phyloP scores from a whole-genome alignment of 2,113 vertebrate genomes.

The Osmerus eperlanus region DNA sequence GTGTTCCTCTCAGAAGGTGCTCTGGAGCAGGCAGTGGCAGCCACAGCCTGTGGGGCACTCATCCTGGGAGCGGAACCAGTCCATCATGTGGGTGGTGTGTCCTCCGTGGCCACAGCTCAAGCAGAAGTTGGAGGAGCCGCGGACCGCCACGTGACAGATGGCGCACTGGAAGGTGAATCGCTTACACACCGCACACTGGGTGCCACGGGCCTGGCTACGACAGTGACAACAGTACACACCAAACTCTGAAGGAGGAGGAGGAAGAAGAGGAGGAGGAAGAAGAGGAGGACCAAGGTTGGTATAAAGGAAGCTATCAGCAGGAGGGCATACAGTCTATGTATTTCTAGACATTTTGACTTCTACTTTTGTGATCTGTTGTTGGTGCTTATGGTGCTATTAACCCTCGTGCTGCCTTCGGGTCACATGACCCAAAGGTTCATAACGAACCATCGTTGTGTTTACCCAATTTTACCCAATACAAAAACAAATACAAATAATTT shows the following conservation, averaged over 20 bases:
- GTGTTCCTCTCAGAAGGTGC: slow-evolving; percentile 81
- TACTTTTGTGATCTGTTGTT: no score
- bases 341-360: no score
- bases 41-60: slow-evolving; percentile 95
- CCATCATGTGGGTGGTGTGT: slow-evolving; percentile 97
- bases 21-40: slow-evolving; percentile 92
- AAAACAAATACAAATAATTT: no score
- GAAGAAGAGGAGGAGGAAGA: not conserved
- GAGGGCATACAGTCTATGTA: not conserved
- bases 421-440: no score
- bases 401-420: no score
- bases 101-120: slow-evolving; percentile 93
- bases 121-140: slow-evolving; percentile 96
- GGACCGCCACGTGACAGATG: slow-evolving; percentile 93
- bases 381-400: no score
- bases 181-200: slow-evolving; percentile 92
- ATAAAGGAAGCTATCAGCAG: not conserved
- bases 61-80: slow-evolving; percentile 94
- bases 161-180: slow-evolving; percentile 95
- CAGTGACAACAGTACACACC: slow-evolving; percentile 96
- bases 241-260: slow-evolving; percentile 77
- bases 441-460: no score
- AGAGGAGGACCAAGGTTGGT: not conserved
- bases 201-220: slow-evolving; percentile 87
- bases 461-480: no score